Conservation (phyloP, 2,888 invertebrate genomes). For the Drosophila colorata region DNA sequence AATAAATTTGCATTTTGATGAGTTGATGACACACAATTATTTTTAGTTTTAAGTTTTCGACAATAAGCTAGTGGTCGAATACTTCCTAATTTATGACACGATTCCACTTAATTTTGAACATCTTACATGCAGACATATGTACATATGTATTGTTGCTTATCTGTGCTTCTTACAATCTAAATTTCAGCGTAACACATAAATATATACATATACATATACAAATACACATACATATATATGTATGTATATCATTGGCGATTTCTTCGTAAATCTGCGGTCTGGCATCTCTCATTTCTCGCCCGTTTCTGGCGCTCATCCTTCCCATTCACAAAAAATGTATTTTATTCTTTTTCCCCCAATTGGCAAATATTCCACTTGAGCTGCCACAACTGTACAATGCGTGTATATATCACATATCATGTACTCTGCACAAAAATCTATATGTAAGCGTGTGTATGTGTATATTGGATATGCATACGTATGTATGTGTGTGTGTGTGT, state of each 20-base stretch:
- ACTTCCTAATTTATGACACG: conserved; percentile 5
- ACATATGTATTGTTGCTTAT: conserved; percentile 9
- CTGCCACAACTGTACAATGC: conserved; percentile 10
- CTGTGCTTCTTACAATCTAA: conserved; percentile 4
- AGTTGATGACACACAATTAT: conserved; percentile 9
- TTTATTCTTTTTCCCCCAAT: conserved; percentile 1
- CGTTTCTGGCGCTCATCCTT: conserved; percentile 21
- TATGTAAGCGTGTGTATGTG: not conserved
- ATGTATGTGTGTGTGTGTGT: not conserved
- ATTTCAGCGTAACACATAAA: conserved; percentile 27
- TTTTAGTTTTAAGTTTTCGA: not conserved
- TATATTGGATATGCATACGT: not conserved
- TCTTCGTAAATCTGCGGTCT: conserved; percentile 36
- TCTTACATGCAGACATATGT: not conserved
- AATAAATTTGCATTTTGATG: conserved; percentile 10
- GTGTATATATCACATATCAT: conserved; percentile 39
- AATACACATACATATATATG: not conserved
- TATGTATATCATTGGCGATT: conserved; percentile 5
- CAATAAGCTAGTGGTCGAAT: not conserved
- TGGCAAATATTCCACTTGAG: conserved; percentile 25
- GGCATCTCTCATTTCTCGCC: conserved; percentile 39
- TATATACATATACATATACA: not conserved
- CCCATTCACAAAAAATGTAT: conserved; percentile 37
- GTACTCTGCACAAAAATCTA: conserved; percentile 1
- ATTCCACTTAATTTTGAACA: not conserved